Percentiles rank a stretch among this genome's conserved stretches.
phyloP scores from a whole-genome alignment of 2,113 vertebrate species.

The Cyanoderma ruficeps region DNA sequence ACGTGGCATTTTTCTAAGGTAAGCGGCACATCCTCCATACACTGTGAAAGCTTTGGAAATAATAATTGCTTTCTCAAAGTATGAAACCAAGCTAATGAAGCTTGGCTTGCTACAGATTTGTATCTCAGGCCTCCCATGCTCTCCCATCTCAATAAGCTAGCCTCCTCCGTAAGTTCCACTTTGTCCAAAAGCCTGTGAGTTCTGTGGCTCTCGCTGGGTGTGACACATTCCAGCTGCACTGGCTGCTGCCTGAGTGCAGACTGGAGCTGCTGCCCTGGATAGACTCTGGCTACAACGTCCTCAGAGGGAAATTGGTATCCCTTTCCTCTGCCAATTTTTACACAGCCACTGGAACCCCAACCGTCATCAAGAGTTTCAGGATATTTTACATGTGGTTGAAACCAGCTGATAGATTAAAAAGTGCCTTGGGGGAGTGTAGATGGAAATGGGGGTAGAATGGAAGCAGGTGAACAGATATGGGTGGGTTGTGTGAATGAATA shows the following conservation, averaged over 20 bases:
- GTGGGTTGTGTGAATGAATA: background rate
- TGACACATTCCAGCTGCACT: background rate
- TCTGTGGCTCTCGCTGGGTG: background rate
- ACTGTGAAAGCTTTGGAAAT: background rate
- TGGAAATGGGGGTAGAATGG: accelerated
- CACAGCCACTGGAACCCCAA: background rate
- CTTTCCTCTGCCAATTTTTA: background rate
- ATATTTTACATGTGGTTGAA: background rate
- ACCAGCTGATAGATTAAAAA: background rate
- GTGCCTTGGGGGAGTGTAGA: background rate
- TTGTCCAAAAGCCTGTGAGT: background rate
- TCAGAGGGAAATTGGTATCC: background rate
- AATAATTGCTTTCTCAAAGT: background rate
- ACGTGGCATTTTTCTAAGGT: background rate
- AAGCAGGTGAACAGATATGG: background rate
- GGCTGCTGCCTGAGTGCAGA: background rate
- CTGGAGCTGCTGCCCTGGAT: background rate
- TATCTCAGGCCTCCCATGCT: background rate
- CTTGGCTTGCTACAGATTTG: background rate
- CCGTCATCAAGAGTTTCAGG: background rate
- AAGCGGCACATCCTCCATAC: background rate
- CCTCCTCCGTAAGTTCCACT: background rate
- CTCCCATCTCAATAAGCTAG: background rate
- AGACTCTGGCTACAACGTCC: background rate
- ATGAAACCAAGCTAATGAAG: slow-evolving; percentile 7